Conservation (phyloP, 1,140 invertebrate genomes). For the Drosophila chauvacae region DNA sequence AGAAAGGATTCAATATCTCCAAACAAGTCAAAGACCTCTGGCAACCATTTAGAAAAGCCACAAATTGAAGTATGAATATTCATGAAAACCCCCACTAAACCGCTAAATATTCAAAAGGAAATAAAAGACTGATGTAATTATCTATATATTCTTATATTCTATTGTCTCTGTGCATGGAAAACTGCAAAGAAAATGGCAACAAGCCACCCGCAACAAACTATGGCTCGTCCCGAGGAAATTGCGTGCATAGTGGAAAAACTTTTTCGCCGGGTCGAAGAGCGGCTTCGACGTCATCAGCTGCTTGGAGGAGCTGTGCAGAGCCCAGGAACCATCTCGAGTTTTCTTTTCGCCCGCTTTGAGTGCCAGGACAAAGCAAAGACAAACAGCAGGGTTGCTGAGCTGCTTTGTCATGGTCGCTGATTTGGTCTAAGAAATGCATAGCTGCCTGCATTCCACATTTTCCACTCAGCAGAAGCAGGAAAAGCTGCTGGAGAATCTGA, state of each 20-base stretch:
- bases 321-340: constrained; percentile 25
- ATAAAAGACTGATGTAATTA: constrained; percentile 19
- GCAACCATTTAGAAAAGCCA: background rate
- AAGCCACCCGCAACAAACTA: constrained; percentile 52
- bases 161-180: constrained; percentile 25
- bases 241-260: constrained; percentile 63
- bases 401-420: constrained; percentile 76
- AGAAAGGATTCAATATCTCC: background rate
- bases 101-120: constrained; percentile 8
- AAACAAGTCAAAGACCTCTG: background rate
- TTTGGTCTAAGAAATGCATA: constrained; percentile 79
- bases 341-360: constrained; percentile 57
- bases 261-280: constrained; percentile 48
- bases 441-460: constrained; percentile 75
- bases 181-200: constrained; percentile 4
- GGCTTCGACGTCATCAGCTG: constrained; percentile 68
- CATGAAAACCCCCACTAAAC: background rate
- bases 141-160: background rate
- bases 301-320: constrained; percentile 14
- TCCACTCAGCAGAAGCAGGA: constrained; percentile 17
- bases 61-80: constrained; percentile 7
- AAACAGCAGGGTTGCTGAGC: constrained; percentile 38
- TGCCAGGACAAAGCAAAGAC: constrained; percentile 35
- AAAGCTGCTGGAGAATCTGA: constrained; percentile 7
- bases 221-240: constrained; percentile 58